Evolutionary conservation across 2,113 vertebrate species (phyloP).

Genomic region (Hemichromis elongatus): DNA sequence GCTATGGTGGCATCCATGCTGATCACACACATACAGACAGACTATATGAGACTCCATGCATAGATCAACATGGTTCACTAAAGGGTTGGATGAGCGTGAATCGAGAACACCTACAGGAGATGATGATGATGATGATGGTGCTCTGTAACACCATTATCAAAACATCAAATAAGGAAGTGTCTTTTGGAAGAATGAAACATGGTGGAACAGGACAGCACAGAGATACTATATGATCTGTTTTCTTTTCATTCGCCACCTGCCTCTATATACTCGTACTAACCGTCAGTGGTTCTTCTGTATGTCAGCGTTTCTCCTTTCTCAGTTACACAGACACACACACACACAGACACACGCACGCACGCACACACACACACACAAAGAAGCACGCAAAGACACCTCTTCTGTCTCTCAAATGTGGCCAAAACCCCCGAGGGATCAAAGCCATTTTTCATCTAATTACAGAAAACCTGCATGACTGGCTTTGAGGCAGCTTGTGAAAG

Average conservation of each 20-base stretch:
- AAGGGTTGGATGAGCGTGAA: not conserved
- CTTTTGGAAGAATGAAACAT: not conserved
- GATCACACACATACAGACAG: not conserved
- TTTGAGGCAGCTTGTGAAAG: slow-evolving; percentile 54
- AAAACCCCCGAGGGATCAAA: slow-evolving; percentile 65
- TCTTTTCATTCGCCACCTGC: not conserved
- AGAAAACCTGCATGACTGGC: slow-evolving; percentile 75
- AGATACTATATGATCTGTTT: not conserved
- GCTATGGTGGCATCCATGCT: not conserved
- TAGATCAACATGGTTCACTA: not conserved
- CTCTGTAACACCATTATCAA: not conserved
- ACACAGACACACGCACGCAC: not conserved
- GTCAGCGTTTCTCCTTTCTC: not conserved
- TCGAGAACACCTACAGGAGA: not conserved
- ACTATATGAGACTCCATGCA: not conserved
- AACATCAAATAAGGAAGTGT: not conserved
- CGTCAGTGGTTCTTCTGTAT: not conserved
- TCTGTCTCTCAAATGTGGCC: slow-evolving; percentile 49
- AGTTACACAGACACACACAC: not conserved
- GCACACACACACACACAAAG: not conserved
- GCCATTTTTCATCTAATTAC: slow-evolving; percentile 75
- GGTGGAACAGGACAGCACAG: not conserved
- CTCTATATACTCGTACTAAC: not conserved
- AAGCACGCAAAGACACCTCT: slow-evolving; percentile 28
- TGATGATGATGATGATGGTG: not conserved